Conservation (phyloP, 2,797 vertebrate species). For the Ataeniobius toweri region DNA sequence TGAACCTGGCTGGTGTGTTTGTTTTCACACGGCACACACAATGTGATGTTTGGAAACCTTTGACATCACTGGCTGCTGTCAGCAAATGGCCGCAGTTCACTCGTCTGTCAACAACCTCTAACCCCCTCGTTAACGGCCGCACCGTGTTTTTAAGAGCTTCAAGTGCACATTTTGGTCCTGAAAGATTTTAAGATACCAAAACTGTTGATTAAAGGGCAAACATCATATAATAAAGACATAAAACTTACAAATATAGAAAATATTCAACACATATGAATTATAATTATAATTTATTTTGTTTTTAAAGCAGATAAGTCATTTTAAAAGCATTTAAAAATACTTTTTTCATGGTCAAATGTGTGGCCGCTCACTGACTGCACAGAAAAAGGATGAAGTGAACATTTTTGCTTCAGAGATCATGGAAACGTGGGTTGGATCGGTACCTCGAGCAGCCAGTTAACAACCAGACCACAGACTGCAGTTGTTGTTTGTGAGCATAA, state of each 20-base stretch:
- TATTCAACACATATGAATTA: background rate
- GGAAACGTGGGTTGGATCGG: background rate
- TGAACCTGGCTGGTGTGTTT: conserved; percentile 48
- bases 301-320: background rate
- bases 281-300: background rate
- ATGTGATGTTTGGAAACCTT: conserved; percentile 29
- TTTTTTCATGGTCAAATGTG: background rate
- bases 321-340: background rate
- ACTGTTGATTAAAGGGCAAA: background rate
- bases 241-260: background rate
- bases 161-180: background rate
- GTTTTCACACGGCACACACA: conserved; percentile 58
- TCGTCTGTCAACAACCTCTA: conserved; percentile 14
- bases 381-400: background rate
- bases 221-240: background rate
- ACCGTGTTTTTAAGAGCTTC: conserved; percentile 7
- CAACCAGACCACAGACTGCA: too few species aligned
- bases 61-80: conserved; percentile 27
- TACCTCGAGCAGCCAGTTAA: too few species aligned
- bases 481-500: background rate
- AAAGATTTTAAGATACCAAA: background rate
- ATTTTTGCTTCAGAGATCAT: background rate
- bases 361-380: background rate
- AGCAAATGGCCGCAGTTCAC: conserved; percentile 49
- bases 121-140: background rate